Percentiles rank a stretch among this genome's conserved stretches.
phyloP scores from a whole-genome alignment of 2,888 invertebrate genomes.

The Acanthoscelides obtectus region DNA sequence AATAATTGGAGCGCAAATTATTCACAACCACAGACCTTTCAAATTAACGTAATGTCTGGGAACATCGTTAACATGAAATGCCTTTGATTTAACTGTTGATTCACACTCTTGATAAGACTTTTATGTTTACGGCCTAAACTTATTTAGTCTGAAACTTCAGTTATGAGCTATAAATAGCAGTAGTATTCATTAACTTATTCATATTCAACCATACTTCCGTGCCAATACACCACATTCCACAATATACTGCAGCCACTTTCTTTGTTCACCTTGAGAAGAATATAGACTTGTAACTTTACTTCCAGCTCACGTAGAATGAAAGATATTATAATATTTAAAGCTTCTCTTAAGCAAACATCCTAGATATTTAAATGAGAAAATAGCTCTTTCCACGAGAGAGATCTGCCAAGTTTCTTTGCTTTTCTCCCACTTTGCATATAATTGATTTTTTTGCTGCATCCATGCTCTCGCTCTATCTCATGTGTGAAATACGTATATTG shows the following conservation, averaged over 20 bases:
- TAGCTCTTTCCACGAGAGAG: background rate
- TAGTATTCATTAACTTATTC: no score
- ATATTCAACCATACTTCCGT: no score
- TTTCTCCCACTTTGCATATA: background rate
- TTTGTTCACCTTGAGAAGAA: background rate
- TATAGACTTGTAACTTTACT: background rate
- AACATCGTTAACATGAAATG: no score
- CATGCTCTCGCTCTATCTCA: background rate
- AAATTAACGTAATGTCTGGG: no score
- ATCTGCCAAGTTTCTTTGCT: background rate
- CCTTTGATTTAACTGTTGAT: no score
- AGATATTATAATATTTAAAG: background rate
- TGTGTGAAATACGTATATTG: background rate
- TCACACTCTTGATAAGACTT: no score
- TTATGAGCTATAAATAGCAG: no score
- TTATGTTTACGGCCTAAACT: no score
- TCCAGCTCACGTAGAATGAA: background rate
- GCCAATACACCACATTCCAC: no score
- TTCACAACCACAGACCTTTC: no score
- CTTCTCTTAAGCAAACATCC: background rate
- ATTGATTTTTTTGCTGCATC: background rate
- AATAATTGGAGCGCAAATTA: no score
- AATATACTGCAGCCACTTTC: background rate
- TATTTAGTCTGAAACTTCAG: no score
- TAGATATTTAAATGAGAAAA: background rate